Evolutionary conservation across 2,113 vertebrate species (phyloP).

Genomic region (Nymphicus hollandicus): DNA sequence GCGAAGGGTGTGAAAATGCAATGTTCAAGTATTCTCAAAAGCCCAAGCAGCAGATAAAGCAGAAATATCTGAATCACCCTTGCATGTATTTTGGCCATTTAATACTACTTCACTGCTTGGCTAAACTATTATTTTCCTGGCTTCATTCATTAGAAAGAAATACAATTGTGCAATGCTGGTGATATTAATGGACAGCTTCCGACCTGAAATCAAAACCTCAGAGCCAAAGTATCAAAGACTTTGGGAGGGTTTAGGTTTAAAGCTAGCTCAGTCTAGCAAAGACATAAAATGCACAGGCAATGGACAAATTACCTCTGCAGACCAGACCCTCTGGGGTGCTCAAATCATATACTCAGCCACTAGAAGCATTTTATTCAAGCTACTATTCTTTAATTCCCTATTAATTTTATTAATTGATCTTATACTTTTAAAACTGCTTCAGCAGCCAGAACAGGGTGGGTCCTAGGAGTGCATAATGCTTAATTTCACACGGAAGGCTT

Average conservation of each 20-base stretch:
- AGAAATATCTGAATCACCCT: background rate
- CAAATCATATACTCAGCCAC: background rate
- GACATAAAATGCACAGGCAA: background rate
- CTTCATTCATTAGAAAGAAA: constrained; percentile 8
- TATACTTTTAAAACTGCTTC: constrained; percentile 33
- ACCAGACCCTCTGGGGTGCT: background rate
- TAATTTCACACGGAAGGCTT: constrained; percentile 9
- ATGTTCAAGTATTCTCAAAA: background rate
- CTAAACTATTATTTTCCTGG: background rate
- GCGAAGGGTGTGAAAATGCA: background rate
- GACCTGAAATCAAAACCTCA: background rate
- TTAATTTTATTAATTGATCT: constrained; percentile 28
- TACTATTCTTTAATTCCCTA: background rate
- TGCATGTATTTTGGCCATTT: background rate
- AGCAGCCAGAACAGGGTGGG: background rate
- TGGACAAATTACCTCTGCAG: background rate
- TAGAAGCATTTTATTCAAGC: background rate
- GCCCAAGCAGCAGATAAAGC: background rate
- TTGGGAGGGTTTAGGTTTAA: background rate
- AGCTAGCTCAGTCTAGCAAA: background rate
- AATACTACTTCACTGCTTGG: background rate
- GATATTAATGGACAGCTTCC: background rate
- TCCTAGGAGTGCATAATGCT: constrained; percentile 4
- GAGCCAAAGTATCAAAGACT: background rate
- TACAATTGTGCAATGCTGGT: background rate